Conservation (phyloP, 1,140 invertebrate genomes). For the Trichogramma pretiosum region DNA sequence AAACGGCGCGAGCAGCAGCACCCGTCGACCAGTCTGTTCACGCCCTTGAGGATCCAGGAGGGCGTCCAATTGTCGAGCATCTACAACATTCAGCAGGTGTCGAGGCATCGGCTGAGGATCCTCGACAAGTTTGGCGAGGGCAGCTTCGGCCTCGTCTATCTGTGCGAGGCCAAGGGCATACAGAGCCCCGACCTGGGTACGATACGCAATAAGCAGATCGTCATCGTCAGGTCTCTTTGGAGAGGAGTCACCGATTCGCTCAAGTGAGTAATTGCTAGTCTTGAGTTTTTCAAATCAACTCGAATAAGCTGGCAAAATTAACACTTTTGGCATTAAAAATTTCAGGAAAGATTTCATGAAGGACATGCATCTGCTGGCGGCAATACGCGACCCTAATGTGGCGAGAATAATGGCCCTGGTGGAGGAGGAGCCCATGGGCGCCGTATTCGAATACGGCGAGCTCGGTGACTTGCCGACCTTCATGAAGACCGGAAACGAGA, state of each 20-base stretch:
- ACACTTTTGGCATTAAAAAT: too few species aligned
- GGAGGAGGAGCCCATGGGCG: constrained; percentile 73
- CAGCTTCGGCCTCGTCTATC: constrained; percentile 72
- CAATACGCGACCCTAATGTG: constrained; percentile 73
- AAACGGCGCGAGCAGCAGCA: constrained; percentile 49
- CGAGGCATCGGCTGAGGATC: constrained; percentile 70
- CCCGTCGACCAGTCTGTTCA: constrained; percentile 48
- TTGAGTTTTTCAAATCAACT: too few species aligned
- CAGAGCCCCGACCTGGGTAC: constrained; percentile 51
- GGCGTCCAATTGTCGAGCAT: constrained; percentile 43
- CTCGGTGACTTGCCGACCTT: constrained; percentile 76
- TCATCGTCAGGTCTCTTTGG: constrained; percentile 66
- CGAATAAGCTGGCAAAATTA: too few species aligned
- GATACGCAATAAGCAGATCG: constrained; percentile 56
- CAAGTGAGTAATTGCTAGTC: constrained; percentile 44
- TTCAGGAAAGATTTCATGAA: constrained; percentile 75
- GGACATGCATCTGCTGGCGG: constrained; percentile 73
- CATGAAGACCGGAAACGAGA: constrained; percentile 44
- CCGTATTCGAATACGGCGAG: constrained; percentile 79
- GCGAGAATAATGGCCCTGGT: constrained; percentile 74
- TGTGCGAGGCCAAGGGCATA: constrained; percentile 66
- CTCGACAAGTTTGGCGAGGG: constrained; percentile 81
- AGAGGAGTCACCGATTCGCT: constrained; percentile 58
- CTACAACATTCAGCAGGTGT: constrained; percentile 47
- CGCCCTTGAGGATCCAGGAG: constrained; percentile 60